phyloP scores from a whole-genome alignment of 2,888 invertebrate genomes.

The Hyppa rectilinea region DNA sequence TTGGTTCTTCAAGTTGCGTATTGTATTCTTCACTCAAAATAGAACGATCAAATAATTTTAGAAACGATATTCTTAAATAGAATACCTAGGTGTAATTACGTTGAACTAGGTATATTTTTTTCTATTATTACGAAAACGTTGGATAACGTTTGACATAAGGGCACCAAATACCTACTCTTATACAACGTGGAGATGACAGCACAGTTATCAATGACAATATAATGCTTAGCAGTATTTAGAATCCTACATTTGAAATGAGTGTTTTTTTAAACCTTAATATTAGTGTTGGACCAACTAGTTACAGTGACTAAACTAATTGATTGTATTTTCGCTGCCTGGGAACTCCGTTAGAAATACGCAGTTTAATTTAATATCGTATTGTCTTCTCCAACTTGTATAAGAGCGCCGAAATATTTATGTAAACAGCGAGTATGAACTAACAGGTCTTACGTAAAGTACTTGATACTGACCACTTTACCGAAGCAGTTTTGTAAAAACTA shows the following conservation, averaged over 20 bases:
- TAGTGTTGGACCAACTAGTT: too few species aligned
- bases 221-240: too few species aligned
- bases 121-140: not conserved
- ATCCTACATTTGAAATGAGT: too few species aligned
- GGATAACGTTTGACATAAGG: constrained; percentile 4
- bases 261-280: too few species aligned
- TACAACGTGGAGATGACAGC: too few species aligned
- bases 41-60: not conserved
- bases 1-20: too few species aligned
- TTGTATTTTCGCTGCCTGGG: too few species aligned
- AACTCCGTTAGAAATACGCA: too few species aligned
- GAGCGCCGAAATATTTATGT: not conserved
- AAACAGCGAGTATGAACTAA: not conserved
- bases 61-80: constrained; percentile 6
- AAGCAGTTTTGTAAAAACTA: not conserved
- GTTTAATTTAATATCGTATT: too few species aligned
- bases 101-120: constrained; percentile 13
- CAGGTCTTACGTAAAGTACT: not conserved
- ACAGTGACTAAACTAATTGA: too few species aligned
- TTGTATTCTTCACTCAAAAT: not conserved
- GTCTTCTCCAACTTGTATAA: too few species aligned
- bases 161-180: not conserved
- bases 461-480: not conserved
- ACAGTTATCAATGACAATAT: too few species aligned
- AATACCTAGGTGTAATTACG: constrained; percentile 1